Evolutionary conservation across 2,888 invertebrate genomes (phyloP).

Genomic region (Trichogramma dendrolimi): DNA sequence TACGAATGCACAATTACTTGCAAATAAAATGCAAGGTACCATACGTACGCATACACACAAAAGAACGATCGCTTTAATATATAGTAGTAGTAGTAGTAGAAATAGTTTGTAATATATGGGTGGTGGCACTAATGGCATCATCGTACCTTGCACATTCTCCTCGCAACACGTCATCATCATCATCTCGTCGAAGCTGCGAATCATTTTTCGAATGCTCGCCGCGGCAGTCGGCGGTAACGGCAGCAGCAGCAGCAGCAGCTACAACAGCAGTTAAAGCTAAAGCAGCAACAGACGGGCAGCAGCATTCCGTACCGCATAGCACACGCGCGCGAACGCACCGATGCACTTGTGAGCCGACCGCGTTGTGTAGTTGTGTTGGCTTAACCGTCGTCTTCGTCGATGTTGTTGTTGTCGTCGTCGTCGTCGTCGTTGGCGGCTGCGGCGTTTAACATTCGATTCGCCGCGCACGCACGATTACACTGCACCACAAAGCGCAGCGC

Average conservation of each 20-base stretch:
- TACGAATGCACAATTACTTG: no score
- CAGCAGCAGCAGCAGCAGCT: neutral
- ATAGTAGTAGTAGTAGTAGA: no score
- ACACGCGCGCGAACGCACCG: no score
- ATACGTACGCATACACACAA: neutral
- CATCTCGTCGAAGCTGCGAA: slow-evolving; percentile 22
- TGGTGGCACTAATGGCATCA: neutral
- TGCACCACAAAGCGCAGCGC: no score
- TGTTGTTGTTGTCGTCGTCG: no score
- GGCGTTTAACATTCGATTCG: no score
- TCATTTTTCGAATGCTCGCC: slow-evolving; percentile 19
- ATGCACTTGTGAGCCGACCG: slow-evolving; percentile 11
- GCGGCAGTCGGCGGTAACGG: neutral
- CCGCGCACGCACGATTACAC: no score
- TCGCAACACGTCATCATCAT: slow-evolving; percentile 25
- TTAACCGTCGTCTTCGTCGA: no score
- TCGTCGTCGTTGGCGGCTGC: no score
- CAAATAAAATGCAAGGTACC: neutral
- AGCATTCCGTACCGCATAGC: neutral
- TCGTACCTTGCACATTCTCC: slow-evolving; percentile 22
- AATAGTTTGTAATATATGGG: no score
- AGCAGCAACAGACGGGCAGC: neutral
- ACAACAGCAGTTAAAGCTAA: neutral
- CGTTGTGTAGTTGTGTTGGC: no score
- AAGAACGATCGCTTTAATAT: neutral